These are phyloP conservation scores for Eueides isabella DNA, from an alignment of 1,140 invertebrate genomes.

Conservation along the genomic window DNA sequence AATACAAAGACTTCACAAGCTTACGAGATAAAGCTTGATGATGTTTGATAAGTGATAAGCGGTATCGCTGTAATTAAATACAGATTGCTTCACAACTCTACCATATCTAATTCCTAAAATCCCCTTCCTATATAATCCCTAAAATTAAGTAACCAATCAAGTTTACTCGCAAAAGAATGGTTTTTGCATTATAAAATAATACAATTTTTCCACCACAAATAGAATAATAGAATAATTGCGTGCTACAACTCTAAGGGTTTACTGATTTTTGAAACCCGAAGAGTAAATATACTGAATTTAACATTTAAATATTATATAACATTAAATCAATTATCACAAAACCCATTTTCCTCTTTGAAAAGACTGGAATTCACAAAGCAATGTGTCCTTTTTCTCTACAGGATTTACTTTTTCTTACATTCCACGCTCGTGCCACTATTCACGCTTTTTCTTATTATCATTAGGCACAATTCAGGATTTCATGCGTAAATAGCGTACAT, in stretches of 20 bases:
- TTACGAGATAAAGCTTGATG: slow-evolving; percentile 17
- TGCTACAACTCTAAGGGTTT: slow-evolving; percentile 46
- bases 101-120: too few relatives aligned
- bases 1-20: slow-evolving; percentile 14
- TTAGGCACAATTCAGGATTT: slow-evolving; percentile 34
- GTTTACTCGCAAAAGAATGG: slow-evolving; percentile 11
- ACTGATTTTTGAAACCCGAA: background rate
- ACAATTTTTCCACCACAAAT: background rate
- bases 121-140: slow-evolving; percentile 3
- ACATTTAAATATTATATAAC: background rate
- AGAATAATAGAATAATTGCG: slow-evolving; percentile 57
- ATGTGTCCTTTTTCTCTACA: slow-evolving; percentile 14
- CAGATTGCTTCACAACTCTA: slow-evolving; percentile 11
- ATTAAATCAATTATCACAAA: background rate
- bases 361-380: background rate
- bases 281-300: background rate
- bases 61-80: slow-evolving; percentile 19
- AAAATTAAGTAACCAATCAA: slow-evolving; percentile 13
- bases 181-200: background rate
- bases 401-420: slow-evolving; percentile 52
- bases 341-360: background rate
- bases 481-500: slow-evolving; percentile 30
- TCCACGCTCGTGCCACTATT: slow-evolving; percentile 68
- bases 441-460: slow-evolving; percentile 49
- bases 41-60: slow-evolving; percentile 26